Evolutionary conservation across 2,888 invertebrate genomes (phyloP), one percentile per base, ranked within the genome.

Genomic region (Cistogaster globosa): DNA sequence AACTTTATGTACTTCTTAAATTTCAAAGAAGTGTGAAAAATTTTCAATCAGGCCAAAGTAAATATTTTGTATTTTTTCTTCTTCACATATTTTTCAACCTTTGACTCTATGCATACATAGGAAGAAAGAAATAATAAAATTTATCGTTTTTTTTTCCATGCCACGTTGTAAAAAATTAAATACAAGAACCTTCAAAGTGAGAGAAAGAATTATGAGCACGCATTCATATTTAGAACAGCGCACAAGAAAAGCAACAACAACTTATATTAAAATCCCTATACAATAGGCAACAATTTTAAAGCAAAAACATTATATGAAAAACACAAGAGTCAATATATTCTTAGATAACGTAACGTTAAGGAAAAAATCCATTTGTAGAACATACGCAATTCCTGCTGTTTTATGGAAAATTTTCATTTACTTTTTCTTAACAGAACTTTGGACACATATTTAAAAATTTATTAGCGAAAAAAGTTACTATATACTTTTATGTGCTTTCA

Each of bases 171-270:
- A 53, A 78, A 68, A 65, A 79, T 36, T 45, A 71, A 51, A 71
- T 65, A 62, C 42, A 71, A 71, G 53, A 80, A 68, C 84, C 76
- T 80, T 80, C 71, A 80, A 80, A 84, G 80, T 76, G 80, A 71
- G 80, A 76, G 72, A 65, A 80, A 84, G 84, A 84, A 80, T 84
- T 84, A 84, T 76, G 80, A 67, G 80, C 80, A 84, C 80, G 80
- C 84, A 84, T 72, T 84, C 76, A 57, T 71, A 58, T 65, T 82
- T 58, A 76, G 69, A 57, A 68, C 48, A 65, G 57, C 57, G 63
- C 63, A 51, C 57, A 69, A 14, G 20, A 69, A 71, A 38, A 16
- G 20, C 67, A 60, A 68, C 36, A 65, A 67, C 20, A 65, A 22
- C 8, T 60, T 60, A 32, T 36, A 71, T 60, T 38, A 45, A 82